Evolutionary conservation across 64 coral and sea anemone genomes (phyloP), one percentile per base, ranked within the genome.

Genomic region (Pachyseris speciosa): DNA sequence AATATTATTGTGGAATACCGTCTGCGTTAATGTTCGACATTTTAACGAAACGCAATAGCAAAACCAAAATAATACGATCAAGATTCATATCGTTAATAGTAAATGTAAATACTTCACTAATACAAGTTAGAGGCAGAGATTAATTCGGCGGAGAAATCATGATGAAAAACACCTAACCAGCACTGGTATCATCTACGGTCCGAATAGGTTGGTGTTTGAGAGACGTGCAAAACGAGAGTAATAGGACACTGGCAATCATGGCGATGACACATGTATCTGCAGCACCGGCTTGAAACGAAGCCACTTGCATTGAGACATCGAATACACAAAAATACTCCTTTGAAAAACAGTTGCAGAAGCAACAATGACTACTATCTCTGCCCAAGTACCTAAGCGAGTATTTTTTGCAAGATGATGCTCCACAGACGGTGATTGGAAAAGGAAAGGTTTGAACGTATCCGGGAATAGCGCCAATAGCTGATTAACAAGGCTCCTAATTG

Each of bases 291-390:
- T 51, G 60, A 83, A 83, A 83, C 52, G 0, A 29, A 37, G 31
- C 78, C 53, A 83, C 52, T 63, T 63, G 37, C n/a, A 60, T 83
- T 83, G 78, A 7, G 10, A 83, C 78, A 61, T 42, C 34, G 72
- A 42, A 75, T 75, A 34, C 34, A 75, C 72, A 43, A 75, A 75
- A 75, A 75, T 75, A 34, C 40, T 75, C 15, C 72, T 31, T 75
- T 75, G 72, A 43, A 41, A 75, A 75, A 75, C 32, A 25, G 39
- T 75, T 40, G 72, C 72, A 75, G 32, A 75, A 8, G 72, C 72
- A 25, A 40, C 72, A 78, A 51, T 78, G 38, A 48, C 74, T 48
- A 78, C 74, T 78, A 27, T 78, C 49, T 78, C 74, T 78, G 74
- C 74, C 74, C 74, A 78, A 45, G 74, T 78, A 41, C 74, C 74